Conservation (phyloP, 1,140 invertebrate species). For the Ceratina calcarata region DNA sequence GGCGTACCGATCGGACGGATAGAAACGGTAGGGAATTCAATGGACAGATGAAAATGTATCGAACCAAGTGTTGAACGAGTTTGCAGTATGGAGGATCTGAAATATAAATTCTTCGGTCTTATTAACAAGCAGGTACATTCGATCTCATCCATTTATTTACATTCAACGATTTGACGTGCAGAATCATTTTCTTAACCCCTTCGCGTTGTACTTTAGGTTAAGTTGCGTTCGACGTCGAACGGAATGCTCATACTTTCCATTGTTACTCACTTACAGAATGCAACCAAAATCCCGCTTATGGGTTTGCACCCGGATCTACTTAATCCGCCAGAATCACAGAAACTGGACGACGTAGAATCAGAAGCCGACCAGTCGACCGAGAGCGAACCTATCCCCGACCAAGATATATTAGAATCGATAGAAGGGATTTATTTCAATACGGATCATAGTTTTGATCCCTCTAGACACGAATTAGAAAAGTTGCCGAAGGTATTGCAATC, state of each 20-base stretch:
- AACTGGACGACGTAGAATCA: slow-evolving; percentile 63
- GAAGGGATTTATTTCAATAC: slow-evolving; percentile 85
- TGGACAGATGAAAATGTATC: slow-evolving; percentile 53
- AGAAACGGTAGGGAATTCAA: background rate
- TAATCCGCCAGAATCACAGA: slow-evolving; percentile 67
- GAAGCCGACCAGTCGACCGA: slow-evolving; percentile 70
- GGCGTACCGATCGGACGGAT: background rate
- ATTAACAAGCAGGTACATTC: slow-evolving; percentile 74
- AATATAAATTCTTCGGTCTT: slow-evolving; percentile 75
- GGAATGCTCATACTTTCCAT: background rate
- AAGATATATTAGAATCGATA: slow-evolving; percentile 87
- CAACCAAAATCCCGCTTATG: slow-evolving; percentile 74
- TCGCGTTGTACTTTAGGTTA: slow-evolving; percentile 5
- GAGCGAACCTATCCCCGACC: slow-evolving; percentile 84
- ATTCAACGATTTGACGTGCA: background rate
- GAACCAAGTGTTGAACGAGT: slow-evolving; percentile 14
- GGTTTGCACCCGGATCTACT: slow-evolving; percentile 74
- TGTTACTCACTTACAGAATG: slow-evolving; percentile 58
- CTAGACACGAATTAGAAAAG: slow-evolving; percentile 86
- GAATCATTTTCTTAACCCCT: background rate
- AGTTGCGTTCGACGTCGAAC: background rate
- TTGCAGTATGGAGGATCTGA: slow-evolving; percentile 74
- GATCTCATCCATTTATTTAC: background rate
- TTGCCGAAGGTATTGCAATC: slow-evolving; percentile 84
- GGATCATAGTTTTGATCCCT: slow-evolving; percentile 84